Base-by-base conservation (phyloP, 2,888 invertebrate species). In the Cantharis rufa region DNA sequence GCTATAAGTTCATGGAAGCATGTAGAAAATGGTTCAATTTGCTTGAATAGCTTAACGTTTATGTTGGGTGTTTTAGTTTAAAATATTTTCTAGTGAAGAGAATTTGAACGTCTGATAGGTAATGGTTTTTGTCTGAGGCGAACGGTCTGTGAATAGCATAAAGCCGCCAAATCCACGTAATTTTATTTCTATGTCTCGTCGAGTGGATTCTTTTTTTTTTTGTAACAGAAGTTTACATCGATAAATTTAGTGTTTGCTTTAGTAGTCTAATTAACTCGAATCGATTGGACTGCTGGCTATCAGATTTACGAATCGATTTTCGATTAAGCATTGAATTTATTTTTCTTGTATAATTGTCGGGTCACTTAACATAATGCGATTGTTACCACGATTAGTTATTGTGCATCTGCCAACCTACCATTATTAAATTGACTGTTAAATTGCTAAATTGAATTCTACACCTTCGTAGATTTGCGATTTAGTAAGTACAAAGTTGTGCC, bases 31-130 rank as follows among this genome's bases (percentile, higher is more conserved):
- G 18, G 61, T 68, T 62, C 73, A 69, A 69, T 73, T 73, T 73
- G 73, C 48, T 73, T 69, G 69, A 24, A 66, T 73, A 69, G 78
- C 74, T 78, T 78, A 70, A 73, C 81, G 80, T 79, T 80, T 78
- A 78, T 82, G 82, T 81, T 81, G 82, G 81, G 81, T 80, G 81
- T 81, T 81, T 82, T 82, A 81, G 80, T 76, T 74, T 80, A 80
- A 82, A 81, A 82, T 80, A 82, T 82, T 82, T 21, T 24, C 21
- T 24, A 66, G 64, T 66, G 15, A 18, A 18, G 64, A 64, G 64
- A 80, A 82, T 82, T 79, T 80, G 81, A 81, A 61, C 81, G 82
- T 82, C 81, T 80, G 82, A 81, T 82, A 82, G 82, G 82, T 82
- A 82, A 82, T 82, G 82, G 82, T 80, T 82, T 82, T 82, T 82